Base-by-base conservation (phyloP, 2,113 vertebrate genomes). In the Polypterus senegalus region DNA sequence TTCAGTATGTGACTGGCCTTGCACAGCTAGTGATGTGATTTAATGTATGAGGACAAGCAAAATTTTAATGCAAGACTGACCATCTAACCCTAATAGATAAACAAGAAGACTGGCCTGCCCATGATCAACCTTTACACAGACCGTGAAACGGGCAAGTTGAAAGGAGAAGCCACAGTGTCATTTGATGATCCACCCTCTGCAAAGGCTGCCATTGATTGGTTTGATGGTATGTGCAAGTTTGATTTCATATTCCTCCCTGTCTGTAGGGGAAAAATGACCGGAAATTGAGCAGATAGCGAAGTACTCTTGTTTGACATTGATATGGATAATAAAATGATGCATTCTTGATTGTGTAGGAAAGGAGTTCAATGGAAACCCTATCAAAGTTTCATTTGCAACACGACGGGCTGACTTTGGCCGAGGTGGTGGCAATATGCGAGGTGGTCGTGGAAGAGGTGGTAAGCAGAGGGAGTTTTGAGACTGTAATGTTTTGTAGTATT, bases 51-150 rank as follows among this genome's bases (percentile, higher is more conserved):
- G 53, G 9, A 54, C 53, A 9, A 54, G 9, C 53, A 54, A 9
- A 9, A 54, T 27, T n/a, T 27, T 27, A 6, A 7, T 9, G 10
- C 43, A 2, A 4, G 47, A n/a, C 43, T 27, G 11, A 61, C 1
- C 7, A 0, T 58, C 1, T 6, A 0, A 3, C 4, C 49, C 57
- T 55, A 46, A 43, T 54, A 93, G 92, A 75, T 91, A 11, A 94
- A 94, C 73, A 94, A 94, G 79, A 92, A 93, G 81, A 94, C 92
- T 0, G 91, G 89, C 51, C 86, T 91, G 66, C 91, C 92, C n/a
- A 93, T 95, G 92, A 94, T 95, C 64, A 94, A 94, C 69, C 81
- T 95, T 45, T 95, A 94, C 74, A 91, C 92, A 3, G 91, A 95
- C 75, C 72, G 92, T 3, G 91, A 94, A 73, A 88, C 91, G 0